Percentiles rank a stretch among this genome's conserved stretches.
These are phyloP conservation scores for Phenacoccus solenopsis DNA, from an alignment of 1,140 invertebrate species.

Conservation along the genomic window DNA sequence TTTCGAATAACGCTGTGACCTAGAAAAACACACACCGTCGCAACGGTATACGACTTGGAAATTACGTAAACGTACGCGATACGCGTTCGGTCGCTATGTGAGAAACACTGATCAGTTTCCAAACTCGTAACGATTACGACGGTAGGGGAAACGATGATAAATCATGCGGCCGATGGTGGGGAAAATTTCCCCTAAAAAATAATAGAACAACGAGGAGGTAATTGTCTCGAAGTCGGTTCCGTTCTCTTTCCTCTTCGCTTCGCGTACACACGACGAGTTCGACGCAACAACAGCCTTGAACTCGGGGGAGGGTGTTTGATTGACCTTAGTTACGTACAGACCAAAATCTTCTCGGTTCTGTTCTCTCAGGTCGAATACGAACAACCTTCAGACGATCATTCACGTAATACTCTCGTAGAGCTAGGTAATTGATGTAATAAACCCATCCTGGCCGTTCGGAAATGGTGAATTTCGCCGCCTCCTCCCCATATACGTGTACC, in stretches of 20 bases:
- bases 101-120: constrained; percentile 9
- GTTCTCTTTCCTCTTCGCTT: background rate
- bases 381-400: constrained; percentile 14
- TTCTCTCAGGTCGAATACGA: constrained; percentile 1
- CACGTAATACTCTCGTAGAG: background rate
- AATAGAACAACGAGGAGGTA: constrained; percentile 15
- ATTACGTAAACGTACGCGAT: background rate
- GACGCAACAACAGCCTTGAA: constrained; percentile 20
- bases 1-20: too few species aligned
- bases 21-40: too few species aligned
- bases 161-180: background rate
- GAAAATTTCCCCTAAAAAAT: background rate
- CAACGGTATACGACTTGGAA: too few species aligned
- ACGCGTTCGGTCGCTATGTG: background rate
- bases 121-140: constrained; percentile 1
- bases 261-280: background rate
- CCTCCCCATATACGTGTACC: background rate
- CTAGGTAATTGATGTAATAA: background rate
- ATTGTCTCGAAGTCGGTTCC: constrained; percentile 15
- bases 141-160: constrained; percentile 10
- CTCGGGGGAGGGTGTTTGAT: constrained; percentile 20
- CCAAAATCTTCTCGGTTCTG: background rate
- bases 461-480: background rate
- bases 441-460: too few species aligned
- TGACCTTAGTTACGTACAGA: constrained; percentile 12